A percentile compares a stretch with the other conserved stretches of the same genome.
These are phyloP conservation scores for Coturnix japonica DNA, from an alignment of 2,113 vertebrate genomes.

Conservation along the genomic window DNA sequence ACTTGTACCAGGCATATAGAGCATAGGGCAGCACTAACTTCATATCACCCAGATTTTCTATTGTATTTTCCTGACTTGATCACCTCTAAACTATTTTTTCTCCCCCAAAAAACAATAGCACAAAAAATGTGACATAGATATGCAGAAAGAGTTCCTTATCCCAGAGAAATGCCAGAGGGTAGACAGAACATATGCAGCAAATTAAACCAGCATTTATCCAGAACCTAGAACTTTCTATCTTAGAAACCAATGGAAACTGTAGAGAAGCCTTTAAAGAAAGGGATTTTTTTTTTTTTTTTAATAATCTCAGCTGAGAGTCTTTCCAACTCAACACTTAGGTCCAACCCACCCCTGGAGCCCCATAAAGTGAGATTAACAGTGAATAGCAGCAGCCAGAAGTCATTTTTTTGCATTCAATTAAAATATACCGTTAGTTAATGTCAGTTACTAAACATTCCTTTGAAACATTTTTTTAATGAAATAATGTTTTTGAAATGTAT, in stretches of 20 bases:
- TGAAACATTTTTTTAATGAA: neutral
- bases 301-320: neutral
- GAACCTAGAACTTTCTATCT: neutral
- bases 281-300: neutral
- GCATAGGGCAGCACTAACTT: neutral
- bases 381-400: neutral
- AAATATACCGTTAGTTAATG: neutral
- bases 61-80: neutral
- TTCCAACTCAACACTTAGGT: neutral
- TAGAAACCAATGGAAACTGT: neutral
- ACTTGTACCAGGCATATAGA: neutral
- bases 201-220: neutral
- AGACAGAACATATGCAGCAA: slow-evolving; percentile 7
- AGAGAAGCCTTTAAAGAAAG: neutral
- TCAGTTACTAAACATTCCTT: neutral
- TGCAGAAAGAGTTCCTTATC: neutral
- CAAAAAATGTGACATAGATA: neutral
- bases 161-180: neutral
- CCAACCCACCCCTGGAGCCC: neutral
- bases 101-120: neutral
- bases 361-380: neutral
- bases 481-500: neutral
- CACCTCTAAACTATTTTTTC: neutral
- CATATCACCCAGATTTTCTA: neutral
- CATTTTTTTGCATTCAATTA: neutral